phyloP scores from a whole-genome alignment of 2,797 vertebrate species.

The Ibycter americanus region DNA sequence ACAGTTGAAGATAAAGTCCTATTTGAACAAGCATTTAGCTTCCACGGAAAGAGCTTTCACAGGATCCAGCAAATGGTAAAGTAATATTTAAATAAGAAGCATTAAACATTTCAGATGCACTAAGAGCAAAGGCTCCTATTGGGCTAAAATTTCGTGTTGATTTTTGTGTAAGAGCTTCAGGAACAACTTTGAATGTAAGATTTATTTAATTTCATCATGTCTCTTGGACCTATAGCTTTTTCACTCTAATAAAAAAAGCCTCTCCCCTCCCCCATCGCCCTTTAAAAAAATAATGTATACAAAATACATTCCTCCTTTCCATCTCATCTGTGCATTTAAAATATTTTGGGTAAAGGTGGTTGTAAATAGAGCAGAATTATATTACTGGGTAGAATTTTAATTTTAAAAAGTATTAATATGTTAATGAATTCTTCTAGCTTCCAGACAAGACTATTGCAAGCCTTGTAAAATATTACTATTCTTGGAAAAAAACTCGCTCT shows the following conservation, averaged over 20 bases:
- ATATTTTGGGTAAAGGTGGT: neutral
- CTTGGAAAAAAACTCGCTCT: slow-evolving; percentile 98
- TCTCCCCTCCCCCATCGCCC: fast-evolving
- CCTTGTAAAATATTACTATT: slow-evolving; percentile 98
- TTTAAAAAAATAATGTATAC: neutral
- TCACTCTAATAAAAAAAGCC: neutral
- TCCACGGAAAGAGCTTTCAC: slow-evolving; percentile 98
- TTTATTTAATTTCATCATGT: neutral
- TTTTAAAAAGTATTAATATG: neutral
- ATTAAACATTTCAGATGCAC: neutral
- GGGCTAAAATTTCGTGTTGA: neutral
- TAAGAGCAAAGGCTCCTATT: neutral
- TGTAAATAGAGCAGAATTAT: neutral
- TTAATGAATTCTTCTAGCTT: slow-evolving; percentile 73
- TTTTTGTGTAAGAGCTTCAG: neutral
- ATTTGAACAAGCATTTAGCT: slow-evolving; percentile 98
- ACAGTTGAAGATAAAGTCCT: slow-evolving; percentile 98
- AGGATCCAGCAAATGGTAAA: slow-evolving; percentile 98
- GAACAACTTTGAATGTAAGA: neutral
- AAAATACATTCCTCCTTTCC: neutral
- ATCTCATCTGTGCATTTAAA: neutral
- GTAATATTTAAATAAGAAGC: slow-evolving; percentile 10
- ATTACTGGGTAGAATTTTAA: neutral
- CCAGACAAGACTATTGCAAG: slow-evolving; percentile 98
- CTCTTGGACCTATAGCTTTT: neutral